Evolutionary conservation across 2,113 vertebrate genomes (phyloP), one percentile per base, ranked within the genome.

Genomic region (Hemibagrus wyckioides): DNA sequence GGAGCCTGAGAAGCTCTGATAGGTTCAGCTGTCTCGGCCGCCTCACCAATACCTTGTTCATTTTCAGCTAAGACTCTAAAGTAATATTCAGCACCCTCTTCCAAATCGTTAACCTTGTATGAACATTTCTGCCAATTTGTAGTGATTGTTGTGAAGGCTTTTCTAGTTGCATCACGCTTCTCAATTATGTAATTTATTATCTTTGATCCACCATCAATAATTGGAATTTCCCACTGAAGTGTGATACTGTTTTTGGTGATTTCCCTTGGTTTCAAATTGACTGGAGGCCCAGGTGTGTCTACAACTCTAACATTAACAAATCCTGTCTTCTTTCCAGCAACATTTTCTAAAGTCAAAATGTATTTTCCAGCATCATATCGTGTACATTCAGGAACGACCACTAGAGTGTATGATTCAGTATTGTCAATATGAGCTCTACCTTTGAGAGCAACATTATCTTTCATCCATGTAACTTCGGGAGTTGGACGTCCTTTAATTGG

Each of bases 291-390:
- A 87, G 98, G 98, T 30, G 98, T 97, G 93, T 99, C 98, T 90
- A 99, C 93, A 90, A 99, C 97, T 92, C 94, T 96, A 15, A 99
- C 98, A 75, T 99, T 99, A 80, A 99, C 97, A 90, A 99, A 99
- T 80, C 98, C 98, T 86, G 96, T 97, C 93, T 98, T 99, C 93
- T 98, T 99, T 88, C 98, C 98, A 92, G 97, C 97, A 85, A 96
- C 96, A 65, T 99, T 99, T 94, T 99, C 98, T 89, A 99, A 95
- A 82, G 95, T 97, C 92, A 99, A 97, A 75, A 97, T 77, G 8
- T 98, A 99, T 92, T 99, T 99, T 88, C 98, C 98, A 71, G 97
- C 97, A 93, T 99, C 98, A 0, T 99, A 97, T 94, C 97, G 95
- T 84, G 96, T 99, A 93, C 97, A 99, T 44, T 99, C 98, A 89